Conservation (phyloP, 92 coral and sea anemone species). For the Pocillopora meandrina region DNA sequence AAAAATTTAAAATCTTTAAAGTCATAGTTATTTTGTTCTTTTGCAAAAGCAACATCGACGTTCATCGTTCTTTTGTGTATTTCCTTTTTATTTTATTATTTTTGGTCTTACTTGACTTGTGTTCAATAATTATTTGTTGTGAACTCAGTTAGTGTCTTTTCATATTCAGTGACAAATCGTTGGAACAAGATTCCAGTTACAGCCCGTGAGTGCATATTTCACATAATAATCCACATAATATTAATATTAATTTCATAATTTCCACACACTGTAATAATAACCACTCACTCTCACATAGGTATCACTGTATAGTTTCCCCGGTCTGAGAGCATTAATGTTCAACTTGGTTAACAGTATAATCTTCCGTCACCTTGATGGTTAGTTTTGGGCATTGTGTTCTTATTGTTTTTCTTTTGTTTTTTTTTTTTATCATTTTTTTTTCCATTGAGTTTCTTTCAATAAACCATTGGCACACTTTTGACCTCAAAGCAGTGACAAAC, state of each 20-base stretch:
- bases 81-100: not conserved
- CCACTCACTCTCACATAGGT: slow-evolving; percentile 24
- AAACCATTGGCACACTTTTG: not conserved
- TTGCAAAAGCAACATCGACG: not conserved
- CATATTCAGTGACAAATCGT: slow-evolving; percentile 35
- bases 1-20: not conserved
- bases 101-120: not conserved
- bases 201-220: slow-evolving; percentile 40
- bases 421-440: not conserved
- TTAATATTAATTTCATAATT: not conserved
- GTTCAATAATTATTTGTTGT: not conserved
- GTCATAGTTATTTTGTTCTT: not conserved
- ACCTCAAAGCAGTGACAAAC: too few species aligned
- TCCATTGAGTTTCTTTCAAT: not conserved
- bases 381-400: not conserved
- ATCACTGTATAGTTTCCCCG: not conserved
- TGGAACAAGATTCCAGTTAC: slow-evolving; percentile 48
- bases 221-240: slow-evolving; percentile 34
- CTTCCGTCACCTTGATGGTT: not conserved
- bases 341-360: not conserved
- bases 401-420: not conserved
- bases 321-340: not conserved
- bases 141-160: slow-evolving; percentile 19
- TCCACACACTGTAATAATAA: slow-evolving; percentile 31
- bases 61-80: not conserved